Percentiles rank a stretch among this genome's conserved stretches.
phyloP scores from a whole-genome alignment of 2,113 vertebrate genomes.

The Alouatta palliata region DNA sequence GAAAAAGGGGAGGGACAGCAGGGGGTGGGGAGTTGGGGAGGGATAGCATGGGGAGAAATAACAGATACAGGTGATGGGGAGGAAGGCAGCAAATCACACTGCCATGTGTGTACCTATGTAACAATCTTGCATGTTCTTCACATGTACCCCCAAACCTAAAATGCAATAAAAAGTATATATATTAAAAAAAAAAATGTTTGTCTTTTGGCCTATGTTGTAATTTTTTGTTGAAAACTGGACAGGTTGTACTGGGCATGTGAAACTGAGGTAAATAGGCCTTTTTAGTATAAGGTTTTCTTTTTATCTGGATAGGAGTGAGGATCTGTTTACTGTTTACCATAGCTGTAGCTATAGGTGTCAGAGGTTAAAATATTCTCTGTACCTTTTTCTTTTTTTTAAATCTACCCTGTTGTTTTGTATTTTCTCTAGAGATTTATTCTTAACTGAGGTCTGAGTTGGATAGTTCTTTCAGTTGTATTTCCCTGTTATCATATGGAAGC shows the following conservation, averaged over 20 bases:
- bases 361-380: background rate
- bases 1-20: no score
- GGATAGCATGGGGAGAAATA: no score
- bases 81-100: no score
- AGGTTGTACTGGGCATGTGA: background rate
- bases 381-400: background rate
- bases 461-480: background rate
- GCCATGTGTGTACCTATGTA: no score
- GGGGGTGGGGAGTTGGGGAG: no score
- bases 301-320: background rate
- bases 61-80: no score
- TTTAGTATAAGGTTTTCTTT: background rate
- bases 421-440: background rate
- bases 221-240: background rate
- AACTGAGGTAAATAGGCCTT: background rate
- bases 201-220: background rate
- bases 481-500: background rate
- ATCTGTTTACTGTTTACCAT: background rate
- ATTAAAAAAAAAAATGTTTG: background rate
- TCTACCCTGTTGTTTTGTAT: background rate
- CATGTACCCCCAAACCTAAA: no score
- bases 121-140: no score
- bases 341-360: background rate
- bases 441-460: background rate
- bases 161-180: no score